phyloP scores from a whole-genome alignment of 1,140 invertebrate genomes.

The Andrena cerasifolii region DNA sequence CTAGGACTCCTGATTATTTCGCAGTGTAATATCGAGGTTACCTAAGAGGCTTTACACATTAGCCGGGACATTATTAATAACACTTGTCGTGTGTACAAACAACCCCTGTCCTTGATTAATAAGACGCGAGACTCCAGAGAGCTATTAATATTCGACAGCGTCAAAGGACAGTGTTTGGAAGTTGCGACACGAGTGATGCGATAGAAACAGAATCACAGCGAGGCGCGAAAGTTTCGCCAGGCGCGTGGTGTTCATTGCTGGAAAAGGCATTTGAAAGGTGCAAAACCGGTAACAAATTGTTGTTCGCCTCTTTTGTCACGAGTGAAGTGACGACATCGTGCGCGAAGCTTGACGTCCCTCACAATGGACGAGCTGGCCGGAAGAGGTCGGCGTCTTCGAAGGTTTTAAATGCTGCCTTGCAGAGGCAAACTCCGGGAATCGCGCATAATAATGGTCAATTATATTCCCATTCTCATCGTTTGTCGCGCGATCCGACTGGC shows the following conservation, averaged over 20 bases:
- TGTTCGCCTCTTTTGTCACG: conserved; percentile 43
- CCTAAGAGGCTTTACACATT: no score
- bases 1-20: no score
- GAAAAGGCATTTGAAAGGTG: conserved; percentile 26
- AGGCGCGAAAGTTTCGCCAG: conserved; percentile 7
- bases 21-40: no score
- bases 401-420: not conserved
- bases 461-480: conserved; percentile 2
- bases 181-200: not conserved
- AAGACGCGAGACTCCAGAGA: not conserved
- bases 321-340: conserved; percentile 29
- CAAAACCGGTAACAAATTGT: conserved; percentile 46
- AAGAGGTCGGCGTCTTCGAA: conserved; percentile 31
- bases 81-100: no score
- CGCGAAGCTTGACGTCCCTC: conserved; percentile 12
- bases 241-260: not conserved
- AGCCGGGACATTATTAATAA: no score
- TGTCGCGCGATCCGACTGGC: not conserved
- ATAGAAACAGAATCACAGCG: not conserved
- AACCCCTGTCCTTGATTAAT: not conserved
- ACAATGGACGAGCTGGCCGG: conserved; percentile 12
- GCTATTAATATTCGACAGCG: not conserved
- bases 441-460: conserved; percentile 16
- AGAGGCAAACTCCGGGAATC: not conserved
- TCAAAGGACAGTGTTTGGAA: not conserved